phyloP scores from a whole-genome alignment of 1,140 invertebrate species.

The Aphaenogaster rudis region DNA sequence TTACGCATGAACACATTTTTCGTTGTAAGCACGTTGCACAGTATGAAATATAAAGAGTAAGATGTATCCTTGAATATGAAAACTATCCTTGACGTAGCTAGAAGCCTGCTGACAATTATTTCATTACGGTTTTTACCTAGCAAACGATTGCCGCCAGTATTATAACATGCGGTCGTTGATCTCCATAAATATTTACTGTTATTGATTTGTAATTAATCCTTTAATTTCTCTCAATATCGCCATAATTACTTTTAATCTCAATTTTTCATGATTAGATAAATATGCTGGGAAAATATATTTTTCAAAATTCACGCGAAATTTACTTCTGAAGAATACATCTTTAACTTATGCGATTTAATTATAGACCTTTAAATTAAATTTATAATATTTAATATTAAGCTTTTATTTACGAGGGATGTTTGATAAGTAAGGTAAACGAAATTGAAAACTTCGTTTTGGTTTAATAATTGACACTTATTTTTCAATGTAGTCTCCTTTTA shows the following conservation, averaged over 20 bases:
- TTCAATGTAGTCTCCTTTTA: too few relatives aligned
- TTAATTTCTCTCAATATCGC: background rate
- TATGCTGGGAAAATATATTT: background rate
- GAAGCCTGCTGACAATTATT: background rate
- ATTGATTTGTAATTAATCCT: background rate
- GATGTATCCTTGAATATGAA: background rate
- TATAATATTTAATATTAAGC: too few relatives aligned
- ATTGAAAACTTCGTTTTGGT: too few relatives aligned
- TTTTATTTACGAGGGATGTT: too few relatives aligned
- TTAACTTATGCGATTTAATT: background rate
- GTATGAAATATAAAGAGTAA: slow-evolving; percentile 7
- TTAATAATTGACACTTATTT: too few relatives aligned
- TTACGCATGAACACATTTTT: slow-evolving; percentile 52
- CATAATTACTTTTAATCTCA: background rate
- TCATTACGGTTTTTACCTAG: background rate
- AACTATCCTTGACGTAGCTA: background rate
- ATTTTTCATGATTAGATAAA: background rate
- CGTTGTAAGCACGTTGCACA: slow-evolving; percentile 33
- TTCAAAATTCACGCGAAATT: background rate
- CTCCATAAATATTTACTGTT: background rate
- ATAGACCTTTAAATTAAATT: background rate
- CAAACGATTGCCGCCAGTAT: background rate
- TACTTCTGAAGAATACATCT: background rate
- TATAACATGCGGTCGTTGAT: background rate
- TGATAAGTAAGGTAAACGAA: too few relatives aligned